Evolutionary conservation across 2,888 invertebrate species (phyloP).

Genomic region (Sturmia bella): DNA sequence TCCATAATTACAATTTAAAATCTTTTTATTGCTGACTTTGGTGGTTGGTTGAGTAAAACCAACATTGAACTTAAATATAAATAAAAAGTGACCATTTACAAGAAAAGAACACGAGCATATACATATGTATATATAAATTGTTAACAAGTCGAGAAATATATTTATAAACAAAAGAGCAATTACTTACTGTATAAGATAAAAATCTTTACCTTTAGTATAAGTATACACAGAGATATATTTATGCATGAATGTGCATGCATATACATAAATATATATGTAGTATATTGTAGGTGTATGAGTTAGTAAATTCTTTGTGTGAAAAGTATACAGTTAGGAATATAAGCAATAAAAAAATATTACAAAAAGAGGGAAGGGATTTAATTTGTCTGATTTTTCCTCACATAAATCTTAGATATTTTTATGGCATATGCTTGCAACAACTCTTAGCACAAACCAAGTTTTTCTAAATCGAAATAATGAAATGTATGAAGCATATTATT

Average conservation of each 20-base stretch:
- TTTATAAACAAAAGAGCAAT: slow-evolving; percentile 57
- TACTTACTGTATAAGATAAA: slow-evolving; percentile 46
- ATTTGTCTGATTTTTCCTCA: too few relatives aligned
- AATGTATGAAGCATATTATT: too few relatives aligned
- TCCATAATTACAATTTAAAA: slow-evolving; percentile 55
- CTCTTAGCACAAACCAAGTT: too few relatives aligned
- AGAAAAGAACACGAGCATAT: slow-evolving; percentile 18
- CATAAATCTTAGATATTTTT: too few relatives aligned
- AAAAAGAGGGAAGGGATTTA: too few relatives aligned
- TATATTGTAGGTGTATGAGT: slow-evolving; percentile 11
- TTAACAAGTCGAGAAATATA: slow-evolving; percentile 40
- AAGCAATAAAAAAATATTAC: too few relatives aligned
- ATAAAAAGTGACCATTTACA: slow-evolving; percentile 9
- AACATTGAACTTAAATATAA: slow-evolving; percentile 12
- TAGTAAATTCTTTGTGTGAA: too few relatives aligned
- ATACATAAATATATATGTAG: too few relatives aligned
- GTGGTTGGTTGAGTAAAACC: neutral
- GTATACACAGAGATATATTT: slow-evolving; percentile 22
- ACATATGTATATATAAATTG: slow-evolving; percentile 45
- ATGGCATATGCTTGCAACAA: too few relatives aligned
- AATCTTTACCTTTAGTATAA: slow-evolving; percentile 13
- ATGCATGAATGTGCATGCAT: slow-evolving; percentile 16
- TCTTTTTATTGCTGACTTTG: slow-evolving; percentile 23
- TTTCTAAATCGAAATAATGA: too few relatives aligned
- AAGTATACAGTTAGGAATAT: too few relatives aligned